Evolutionary conservation across 2,888 invertebrate species (phyloP).

Genomic region (Augiades crinisus): DNA sequence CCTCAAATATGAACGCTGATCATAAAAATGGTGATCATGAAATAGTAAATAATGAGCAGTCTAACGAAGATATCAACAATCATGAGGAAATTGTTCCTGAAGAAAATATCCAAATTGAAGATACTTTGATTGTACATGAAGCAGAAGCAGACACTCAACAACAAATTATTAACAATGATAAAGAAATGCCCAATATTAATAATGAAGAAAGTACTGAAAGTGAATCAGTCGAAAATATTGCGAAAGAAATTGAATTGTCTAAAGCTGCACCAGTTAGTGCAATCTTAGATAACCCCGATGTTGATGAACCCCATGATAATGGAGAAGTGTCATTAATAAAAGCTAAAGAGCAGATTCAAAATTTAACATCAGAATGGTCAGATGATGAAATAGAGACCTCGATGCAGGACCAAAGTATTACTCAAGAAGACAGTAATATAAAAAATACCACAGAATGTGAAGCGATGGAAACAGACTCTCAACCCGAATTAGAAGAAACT

Average conservation of each 20-base stretch:
- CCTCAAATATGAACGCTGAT: constrained; percentile 1
- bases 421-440: constrained; percentile 9
- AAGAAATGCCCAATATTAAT: neutral
- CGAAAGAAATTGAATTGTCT: constrained; percentile 9
- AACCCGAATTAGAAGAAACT: constrained; percentile 59
- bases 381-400: constrained; percentile 55
- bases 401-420: constrained; percentile 28
- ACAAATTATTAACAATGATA: neutral
- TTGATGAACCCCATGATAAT: constrained; percentile 18
- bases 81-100: neutral
- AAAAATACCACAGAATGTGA: constrained; percentile 1
- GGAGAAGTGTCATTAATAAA: constrained; percentile 31
- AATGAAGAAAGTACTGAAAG: constrained; percentile 16
- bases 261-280: neutral
- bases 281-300: neutral
- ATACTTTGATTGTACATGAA: neutral
- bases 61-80: neutral
- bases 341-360: constrained; percentile 49
- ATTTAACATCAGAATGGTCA: constrained; percentile 62
- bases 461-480: constrained; percentile 31
- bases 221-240: constrained; percentile 23
- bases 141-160: neutral
- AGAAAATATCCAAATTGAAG: constrained; percentile 1
- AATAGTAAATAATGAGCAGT: neutral
- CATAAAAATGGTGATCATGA: constrained; percentile 1